Percentiles rank a stretch among this genome's conserved stretches.
Evolutionary conservation across 2,113 vertebrate genomes (phyloP).

Genomic region (Lota lota): DNA sequence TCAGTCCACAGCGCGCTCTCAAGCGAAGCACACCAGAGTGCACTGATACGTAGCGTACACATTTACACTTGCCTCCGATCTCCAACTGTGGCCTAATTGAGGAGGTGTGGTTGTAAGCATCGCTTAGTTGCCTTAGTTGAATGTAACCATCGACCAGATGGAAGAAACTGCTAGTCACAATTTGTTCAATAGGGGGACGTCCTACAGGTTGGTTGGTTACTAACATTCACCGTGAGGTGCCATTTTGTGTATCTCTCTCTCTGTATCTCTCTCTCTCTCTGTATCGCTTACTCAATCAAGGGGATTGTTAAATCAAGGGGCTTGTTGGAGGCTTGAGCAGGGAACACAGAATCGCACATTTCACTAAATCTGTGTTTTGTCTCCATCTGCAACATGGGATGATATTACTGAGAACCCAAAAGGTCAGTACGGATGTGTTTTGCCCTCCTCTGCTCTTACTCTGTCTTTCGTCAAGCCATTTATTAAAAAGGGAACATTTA

Average conservation of each 20-base stretch:
- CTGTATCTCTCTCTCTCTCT: neutral
- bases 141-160: conserved; percentile 57
- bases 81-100: conserved; percentile 44
- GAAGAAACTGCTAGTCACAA: conserved; percentile 45
- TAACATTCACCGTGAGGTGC: too few species aligned
- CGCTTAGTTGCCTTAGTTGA: neutral
- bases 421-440: too few species aligned
- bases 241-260: neutral
- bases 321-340: neutral
- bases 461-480: too few species aligned
- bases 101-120: conserved; percentile 15
- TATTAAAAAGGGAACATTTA: too few species aligned
- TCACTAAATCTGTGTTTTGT: too few species aligned
- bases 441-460: too few species aligned
- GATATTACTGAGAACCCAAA: too few species aligned
- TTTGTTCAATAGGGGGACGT: neutral
- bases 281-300: neutral
- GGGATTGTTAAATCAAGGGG: conserved; percentile 18
- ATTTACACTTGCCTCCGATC: conserved; percentile 50
- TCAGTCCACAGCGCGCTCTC: conserved; percentile 26
- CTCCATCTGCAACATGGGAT: too few species aligned
- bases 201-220: too few species aligned
- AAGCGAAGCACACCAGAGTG: conserved; percentile 13
- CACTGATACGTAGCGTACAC: conserved; percentile 37
- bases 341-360: too few species aligned